Base-by-base conservation (phyloP, 2,113 vertebrate genomes). In the Vidua macroura region DNA sequence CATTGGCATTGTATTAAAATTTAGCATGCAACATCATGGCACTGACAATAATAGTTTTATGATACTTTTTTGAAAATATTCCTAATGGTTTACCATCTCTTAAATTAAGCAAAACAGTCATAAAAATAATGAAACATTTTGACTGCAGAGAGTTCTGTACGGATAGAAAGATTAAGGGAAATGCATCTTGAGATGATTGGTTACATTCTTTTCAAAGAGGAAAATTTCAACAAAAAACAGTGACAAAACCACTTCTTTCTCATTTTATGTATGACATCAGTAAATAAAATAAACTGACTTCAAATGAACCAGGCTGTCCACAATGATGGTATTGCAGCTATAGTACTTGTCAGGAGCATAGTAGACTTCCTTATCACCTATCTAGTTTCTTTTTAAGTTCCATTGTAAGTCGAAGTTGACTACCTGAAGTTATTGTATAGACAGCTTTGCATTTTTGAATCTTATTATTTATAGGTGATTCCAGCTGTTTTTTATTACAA, bases 381-480 rank as follows among this genome's bases (percentile, higher is more conserved):
- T 63, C 41, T 78, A 60, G 19, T 48, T 92, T 77, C 17, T 82
- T 86, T 80, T 60, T 49, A 17, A 39, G 28, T 80, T 80, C 53
- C 14, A 4, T 22, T 79, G 11, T 53, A 69, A 73, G 35, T 68
- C 13, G 8, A 68, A 64, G n/a, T 46, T 93, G 28, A 49, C 59
- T 96, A 49, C 63, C 59, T 86, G 59, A 22, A 90, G 31, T 85
- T 82, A 21, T 4, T 48, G 44, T 73, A 87, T 20, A 81, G 44
- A 84, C 52, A 81, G 44, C 82, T 90, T 79, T 90, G 19, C 31
- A 39, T 19, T 39, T 62, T 62, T 92, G 51, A 25, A 58, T 90
- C 46, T 85, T 87, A 31, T 85, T 94, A 88, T 92, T 96, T 94
- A 88, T 88, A 80, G 85, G 62, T 80, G 28, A 69, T 73, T 83